phyloP scores from a whole-genome alignment of 1,140 invertebrate species.

The Cryptotermes secundus region DNA sequence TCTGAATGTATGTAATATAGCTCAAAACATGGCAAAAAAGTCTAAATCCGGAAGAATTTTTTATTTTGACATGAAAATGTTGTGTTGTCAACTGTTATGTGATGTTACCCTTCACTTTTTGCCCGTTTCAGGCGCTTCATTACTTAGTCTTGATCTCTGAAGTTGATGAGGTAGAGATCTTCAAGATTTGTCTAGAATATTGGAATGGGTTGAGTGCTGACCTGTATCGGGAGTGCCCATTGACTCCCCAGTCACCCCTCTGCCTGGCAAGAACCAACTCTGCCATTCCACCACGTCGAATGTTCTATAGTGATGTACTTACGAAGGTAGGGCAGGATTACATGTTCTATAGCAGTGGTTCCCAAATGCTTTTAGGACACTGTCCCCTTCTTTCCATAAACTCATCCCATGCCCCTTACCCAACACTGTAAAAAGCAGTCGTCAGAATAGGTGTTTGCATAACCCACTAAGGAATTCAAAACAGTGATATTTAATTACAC shows the following conservation, averaged over 20 bases:
- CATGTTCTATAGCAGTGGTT: neutral
- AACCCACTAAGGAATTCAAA: neutral
- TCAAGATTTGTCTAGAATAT: slow-evolving; percentile 99
- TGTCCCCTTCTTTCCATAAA: no score
- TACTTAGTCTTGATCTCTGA: slow-evolving; percentile 97
- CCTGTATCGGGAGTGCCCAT: slow-evolving; percentile 66
- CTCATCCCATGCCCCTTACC: neutral
- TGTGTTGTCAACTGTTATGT: no score
- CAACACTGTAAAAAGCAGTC: neutral
- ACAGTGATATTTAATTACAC: neutral
- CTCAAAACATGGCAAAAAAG: no score
- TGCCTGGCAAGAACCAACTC: slow-evolving; percentile 49
- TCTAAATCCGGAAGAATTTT: no score
- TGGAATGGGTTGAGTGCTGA: slow-evolving; percentile 94
- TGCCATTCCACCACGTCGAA: slow-evolving; percentile 54
- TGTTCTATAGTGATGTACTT: slow-evolving; percentile 77
- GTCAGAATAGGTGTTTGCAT: neutral
- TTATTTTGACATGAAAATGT: no score
- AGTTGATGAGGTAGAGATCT: slow-evolving; percentile 99
- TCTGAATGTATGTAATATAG: no score
- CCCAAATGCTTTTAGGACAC: neutral
- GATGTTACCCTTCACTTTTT: neutral
- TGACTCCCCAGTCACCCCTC: slow-evolving; percentile 46
- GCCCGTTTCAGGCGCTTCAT: slow-evolving; percentile 67
- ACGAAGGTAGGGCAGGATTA: slow-evolving; percentile 60